These are phyloP conservation scores for Pachyuromys duprasi DNA, from an alignment of 2,797 vertebrate species.

Conservation along the genomic window DNA sequence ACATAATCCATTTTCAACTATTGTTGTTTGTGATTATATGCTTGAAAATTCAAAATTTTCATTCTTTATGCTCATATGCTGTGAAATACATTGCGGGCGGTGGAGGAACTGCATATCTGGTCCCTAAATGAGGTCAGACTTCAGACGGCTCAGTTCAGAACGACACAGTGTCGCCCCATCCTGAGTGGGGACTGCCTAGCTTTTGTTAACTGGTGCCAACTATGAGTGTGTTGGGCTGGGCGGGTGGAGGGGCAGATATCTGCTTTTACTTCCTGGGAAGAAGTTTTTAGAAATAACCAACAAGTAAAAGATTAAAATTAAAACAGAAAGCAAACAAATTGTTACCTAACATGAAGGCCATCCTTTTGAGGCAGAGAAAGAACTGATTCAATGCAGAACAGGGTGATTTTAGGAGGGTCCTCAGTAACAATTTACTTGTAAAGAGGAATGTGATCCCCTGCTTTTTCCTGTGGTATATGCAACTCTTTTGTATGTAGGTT, in stretches of 20 bases:
- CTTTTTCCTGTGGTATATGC: neutral
- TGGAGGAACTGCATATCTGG: neutral
- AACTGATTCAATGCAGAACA: neutral
- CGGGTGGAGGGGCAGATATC: neutral
- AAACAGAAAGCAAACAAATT: neutral
- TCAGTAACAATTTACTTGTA: conserved; percentile 11
- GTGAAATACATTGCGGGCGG: neutral
- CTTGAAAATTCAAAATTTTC: neutral
- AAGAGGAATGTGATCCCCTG: neutral
- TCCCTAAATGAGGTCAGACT: neutral
- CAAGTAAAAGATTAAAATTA: conserved; percentile 49
- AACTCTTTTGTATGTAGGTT: neutral
- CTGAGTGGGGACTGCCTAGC: neutral
- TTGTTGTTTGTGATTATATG: neutral
- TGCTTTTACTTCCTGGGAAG: conserved; percentile 44
- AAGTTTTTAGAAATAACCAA: conserved; percentile 47
- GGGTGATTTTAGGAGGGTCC: neutral
- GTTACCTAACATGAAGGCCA: neutral
- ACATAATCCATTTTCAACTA: neutral
- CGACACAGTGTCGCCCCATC: neutral
- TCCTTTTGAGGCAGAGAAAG: conserved; percentile 22
- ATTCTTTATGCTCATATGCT: conserved; percentile 44
- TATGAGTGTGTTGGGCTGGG: neutral
- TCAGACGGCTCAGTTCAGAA: neutral
- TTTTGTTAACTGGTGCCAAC: neutral